phyloP scores from a whole-genome alignment of 2,888 invertebrate genomes.

The Matsumyia berberina region DNA sequence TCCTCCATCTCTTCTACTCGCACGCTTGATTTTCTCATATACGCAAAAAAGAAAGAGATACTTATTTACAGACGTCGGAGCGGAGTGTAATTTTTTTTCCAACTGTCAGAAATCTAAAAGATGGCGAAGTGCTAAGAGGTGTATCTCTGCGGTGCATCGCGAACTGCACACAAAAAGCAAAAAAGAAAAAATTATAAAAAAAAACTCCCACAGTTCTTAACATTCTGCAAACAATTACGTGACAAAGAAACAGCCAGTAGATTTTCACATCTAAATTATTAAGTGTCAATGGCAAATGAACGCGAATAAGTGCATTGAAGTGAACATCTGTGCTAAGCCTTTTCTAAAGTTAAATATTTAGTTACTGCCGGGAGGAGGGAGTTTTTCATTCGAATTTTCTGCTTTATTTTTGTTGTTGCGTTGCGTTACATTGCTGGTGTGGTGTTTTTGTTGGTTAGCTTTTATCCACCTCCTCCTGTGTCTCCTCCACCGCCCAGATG shows the following conservation, averaged over 20 bases:
- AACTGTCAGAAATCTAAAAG: conserved; percentile 69
- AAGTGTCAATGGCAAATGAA: conserved; percentile 13
- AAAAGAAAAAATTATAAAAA: conserved; percentile 15
- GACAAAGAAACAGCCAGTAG: conserved; percentile 26
- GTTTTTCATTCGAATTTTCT: conserved; percentile 35
- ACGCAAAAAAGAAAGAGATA: conserved; percentile 25
- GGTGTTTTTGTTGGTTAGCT: conserved; percentile 59
- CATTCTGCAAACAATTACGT: conserved; percentile 50
- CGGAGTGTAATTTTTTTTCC: conserved; percentile 15
- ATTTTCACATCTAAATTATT: not conserved
- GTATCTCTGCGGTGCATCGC: conserved; percentile 71
- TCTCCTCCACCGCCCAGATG: conserved; percentile 45
- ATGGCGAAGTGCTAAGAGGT: conserved; percentile 71
- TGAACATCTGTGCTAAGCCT: conserved; percentile 60
- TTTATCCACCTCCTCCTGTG: conserved; percentile 28
- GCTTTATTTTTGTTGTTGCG: conserved; percentile 29
- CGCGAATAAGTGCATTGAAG: conserved; percentile 47
- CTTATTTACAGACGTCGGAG: too few species aligned
- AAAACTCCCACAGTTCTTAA: conserved; percentile 42
- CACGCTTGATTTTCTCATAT: conserved; percentile 13
- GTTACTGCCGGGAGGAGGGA: conserved; percentile 45
- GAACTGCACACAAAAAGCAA: conserved; percentile 63
- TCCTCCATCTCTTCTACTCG: conserved; percentile 25
- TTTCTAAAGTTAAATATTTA: conserved; percentile 36
- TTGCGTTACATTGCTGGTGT: conserved; percentile 19